Evolutionary conservation across 2,113 vertebrate species (phyloP).

Genomic region (Macroglossus sobrinus): DNA sequence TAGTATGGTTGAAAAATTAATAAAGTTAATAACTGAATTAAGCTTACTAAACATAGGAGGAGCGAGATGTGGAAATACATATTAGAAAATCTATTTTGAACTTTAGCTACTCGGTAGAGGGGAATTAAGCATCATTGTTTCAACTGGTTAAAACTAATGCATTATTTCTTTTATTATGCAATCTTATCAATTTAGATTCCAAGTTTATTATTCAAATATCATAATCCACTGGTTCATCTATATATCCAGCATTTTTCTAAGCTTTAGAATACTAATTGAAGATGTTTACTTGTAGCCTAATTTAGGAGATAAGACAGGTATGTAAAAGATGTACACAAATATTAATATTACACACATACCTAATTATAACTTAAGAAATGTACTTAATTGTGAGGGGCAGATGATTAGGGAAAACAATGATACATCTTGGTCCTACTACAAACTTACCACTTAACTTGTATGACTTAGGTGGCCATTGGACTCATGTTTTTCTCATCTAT

Average conservation of each 20-base stretch:
- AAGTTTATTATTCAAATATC: not conserved
- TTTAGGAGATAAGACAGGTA: not conserved
- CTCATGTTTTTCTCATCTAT: not conserved
- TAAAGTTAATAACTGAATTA: not conserved
- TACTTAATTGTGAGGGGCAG: not conserved
- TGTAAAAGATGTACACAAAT: not conserved
- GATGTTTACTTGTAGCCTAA: not conserved
- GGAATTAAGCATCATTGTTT: not conserved
- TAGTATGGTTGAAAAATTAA: not conserved
- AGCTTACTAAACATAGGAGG: not conserved
- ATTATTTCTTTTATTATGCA: not conserved
- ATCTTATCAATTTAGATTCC: not conserved
- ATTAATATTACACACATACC: not conserved
- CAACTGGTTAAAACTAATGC: not conserved
- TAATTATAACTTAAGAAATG: not conserved
- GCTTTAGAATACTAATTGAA: not conserved
- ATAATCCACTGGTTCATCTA: not conserved
- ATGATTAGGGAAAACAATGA: not conserved
- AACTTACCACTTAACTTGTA: not conserved
- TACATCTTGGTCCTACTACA: not conserved
- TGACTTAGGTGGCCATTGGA: not conserved
- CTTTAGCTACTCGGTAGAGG: not conserved
- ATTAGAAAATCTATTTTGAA: not conserved
- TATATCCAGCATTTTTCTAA: not conserved
- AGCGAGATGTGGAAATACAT: not conserved